A percentile compares a stretch with the other conserved stretches of the same genome.
phyloP scores from a whole-genome alignment of 2,797 vertebrate species.

The Gymnoscopelus microlampas region DNA sequence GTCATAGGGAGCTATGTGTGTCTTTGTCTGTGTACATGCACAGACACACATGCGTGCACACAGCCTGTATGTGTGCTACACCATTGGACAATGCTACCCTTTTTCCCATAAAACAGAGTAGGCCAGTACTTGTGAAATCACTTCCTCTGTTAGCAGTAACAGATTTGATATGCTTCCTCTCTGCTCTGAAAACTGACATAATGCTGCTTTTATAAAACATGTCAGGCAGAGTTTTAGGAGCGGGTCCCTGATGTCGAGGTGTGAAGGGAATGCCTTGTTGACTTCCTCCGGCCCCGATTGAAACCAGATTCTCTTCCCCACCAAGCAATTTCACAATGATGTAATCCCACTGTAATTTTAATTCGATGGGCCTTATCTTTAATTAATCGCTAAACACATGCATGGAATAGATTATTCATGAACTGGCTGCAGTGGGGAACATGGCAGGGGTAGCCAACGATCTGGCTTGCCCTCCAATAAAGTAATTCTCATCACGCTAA shows the following conservation, averaged over 20 bases:
- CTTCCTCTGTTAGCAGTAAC: slow-evolving; percentile 60
- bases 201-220: slow-evolving; percentile 70
- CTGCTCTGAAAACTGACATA: slow-evolving; percentile 49
- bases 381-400: slow-evolving; percentile 74
- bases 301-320: slow-evolving; percentile 75
- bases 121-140: slow-evolving; percentile 54
- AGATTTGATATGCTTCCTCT: slow-evolving; percentile 58
- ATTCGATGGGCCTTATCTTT: slow-evolving; percentile 72
- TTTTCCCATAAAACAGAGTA: slow-evolving; percentile 40
- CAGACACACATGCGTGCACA: not conserved
- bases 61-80: slow-evolving; percentile 20
- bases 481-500: slow-evolving; percentile 64
- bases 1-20: slow-evolving; percentile 25
- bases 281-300: slow-evolving; percentile 69
- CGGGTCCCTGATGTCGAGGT: slow-evolving; percentile 64
- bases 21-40: not conserved
- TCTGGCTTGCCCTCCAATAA: slow-evolving; percentile 48
- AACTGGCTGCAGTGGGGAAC: slow-evolving; percentile 60
- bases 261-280: slow-evolving; percentile 66
- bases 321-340: slow-evolving; percentile 61
- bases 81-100: slow-evolving; percentile 46
- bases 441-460: slow-evolving; percentile 41
- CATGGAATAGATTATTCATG: slow-evolving; percentile 69
- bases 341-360: slow-evolving; percentile 65
- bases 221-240: slow-evolving; percentile 60